Evolutionary conservation across 2,888 invertebrate species (phyloP).

Genomic region (Heliconius ethilla): DNA sequence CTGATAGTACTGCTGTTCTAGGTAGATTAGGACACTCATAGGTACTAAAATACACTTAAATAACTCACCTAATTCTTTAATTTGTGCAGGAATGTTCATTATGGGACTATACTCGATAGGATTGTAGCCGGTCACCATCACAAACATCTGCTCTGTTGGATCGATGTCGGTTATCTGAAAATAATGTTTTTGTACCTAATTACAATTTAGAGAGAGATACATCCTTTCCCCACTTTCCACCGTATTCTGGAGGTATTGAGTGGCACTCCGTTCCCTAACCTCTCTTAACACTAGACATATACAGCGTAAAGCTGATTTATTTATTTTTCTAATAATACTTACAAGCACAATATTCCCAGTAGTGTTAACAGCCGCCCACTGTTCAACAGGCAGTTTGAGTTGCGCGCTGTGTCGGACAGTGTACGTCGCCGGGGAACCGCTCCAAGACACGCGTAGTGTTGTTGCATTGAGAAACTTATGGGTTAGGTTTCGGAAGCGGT

Average conservation of each 20-base stretch:
- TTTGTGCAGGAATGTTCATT: constrained; percentile 56
- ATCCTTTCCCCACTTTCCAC: no score
- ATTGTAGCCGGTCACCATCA: constrained; percentile 59
- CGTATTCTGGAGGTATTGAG: no score
- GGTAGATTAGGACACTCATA: no score
- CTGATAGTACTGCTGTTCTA: no score
- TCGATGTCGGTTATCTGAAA: constrained; percentile 51
- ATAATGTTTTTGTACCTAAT: not conserved
- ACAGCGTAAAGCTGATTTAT: no score
- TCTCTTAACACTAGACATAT: no score
- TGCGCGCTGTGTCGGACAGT: constrained; percentile 76
- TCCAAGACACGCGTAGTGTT: constrained; percentile 61
- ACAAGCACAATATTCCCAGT: constrained; percentile 62
- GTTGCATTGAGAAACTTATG: constrained; percentile 60
- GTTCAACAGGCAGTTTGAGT: constrained; percentile 62
- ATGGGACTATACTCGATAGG: constrained; percentile 56
- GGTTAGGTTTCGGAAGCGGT: constrained; percentile 57
- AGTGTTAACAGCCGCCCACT: constrained; percentile 68
- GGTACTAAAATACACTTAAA: not conserved
- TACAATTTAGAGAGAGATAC: not conserved
- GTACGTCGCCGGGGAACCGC: constrained; percentile 62
- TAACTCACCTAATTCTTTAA: constrained; percentile 50
- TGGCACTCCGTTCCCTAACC: no score
- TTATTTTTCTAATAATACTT: constrained; percentile 41
- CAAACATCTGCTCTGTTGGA: constrained; percentile 49